phyloP scores from a whole-genome alignment of 1,140 invertebrate genomes.

The Scaptomyza montana region DNA sequence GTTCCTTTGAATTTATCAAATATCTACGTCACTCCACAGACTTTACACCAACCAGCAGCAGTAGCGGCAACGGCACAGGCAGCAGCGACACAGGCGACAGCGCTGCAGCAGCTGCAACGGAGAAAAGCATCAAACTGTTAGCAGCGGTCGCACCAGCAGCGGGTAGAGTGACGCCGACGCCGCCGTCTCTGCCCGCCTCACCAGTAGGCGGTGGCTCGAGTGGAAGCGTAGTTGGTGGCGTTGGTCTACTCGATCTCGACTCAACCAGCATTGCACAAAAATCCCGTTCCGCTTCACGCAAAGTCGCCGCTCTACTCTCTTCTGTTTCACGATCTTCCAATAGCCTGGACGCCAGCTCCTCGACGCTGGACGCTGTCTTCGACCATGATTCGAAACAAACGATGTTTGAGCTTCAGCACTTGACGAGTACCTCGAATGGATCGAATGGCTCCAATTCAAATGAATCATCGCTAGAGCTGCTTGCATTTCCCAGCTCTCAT shows the following conservation, averaged over 20 bases:
- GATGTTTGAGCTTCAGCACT: slow-evolving; percentile 78
- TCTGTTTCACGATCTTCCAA: slow-evolving; percentile 79
- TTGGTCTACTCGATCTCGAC: slow-evolving; percentile 72
- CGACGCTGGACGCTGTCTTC: slow-evolving; percentile 73
- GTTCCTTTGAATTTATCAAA: slow-evolving; percentile 83
- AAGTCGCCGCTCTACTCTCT: slow-evolving; percentile 75
- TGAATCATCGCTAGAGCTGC: slow-evolving; percentile 74
- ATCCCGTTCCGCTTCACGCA: slow-evolving; percentile 75
- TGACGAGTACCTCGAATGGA: slow-evolving; percentile 53
- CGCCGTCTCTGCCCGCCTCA: slow-evolving; percentile 51
- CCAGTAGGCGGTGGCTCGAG: slow-evolving; percentile 46
- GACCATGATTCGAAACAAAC: slow-evolving; percentile 82
- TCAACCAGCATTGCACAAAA: slow-evolving; percentile 73
- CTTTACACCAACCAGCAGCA: slow-evolving; percentile 53
- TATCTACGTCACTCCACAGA: slow-evolving; percentile 80
- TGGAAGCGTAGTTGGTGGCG: slow-evolving; percentile 7
- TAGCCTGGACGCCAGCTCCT: slow-evolving; percentile 57
- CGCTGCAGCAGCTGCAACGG: neutral
- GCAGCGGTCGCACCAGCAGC: slow-evolving; percentile 12
- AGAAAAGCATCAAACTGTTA: slow-evolving; percentile 19
- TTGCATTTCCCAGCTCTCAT: slow-evolving; percentile 78
- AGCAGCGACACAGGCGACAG: slow-evolving; percentile 12
- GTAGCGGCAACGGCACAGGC: neutral
- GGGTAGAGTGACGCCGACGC: slow-evolving; percentile 50
- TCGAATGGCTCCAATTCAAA: slow-evolving; percentile 79